Conservation (phyloP, 2,113 vertebrate species). For the Caretta caretta region DNA sequence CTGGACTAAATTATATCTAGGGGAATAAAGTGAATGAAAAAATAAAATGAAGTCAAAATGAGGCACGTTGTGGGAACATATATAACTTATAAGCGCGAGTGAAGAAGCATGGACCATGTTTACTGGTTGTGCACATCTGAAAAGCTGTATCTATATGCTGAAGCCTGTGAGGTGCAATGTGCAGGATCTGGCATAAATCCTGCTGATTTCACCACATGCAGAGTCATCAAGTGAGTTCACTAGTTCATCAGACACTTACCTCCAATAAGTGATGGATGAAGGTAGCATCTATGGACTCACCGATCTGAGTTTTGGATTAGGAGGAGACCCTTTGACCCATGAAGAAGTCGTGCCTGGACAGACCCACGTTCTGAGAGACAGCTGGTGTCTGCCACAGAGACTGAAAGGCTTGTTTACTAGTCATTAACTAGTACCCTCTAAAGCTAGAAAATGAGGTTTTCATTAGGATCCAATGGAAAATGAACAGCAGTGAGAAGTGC, state of each 20-base stretch:
- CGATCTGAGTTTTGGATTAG: background rate
- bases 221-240: conserved; percentile 14
- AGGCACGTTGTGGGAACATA: background rate
- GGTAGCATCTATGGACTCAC: background rate
- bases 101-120: background rate
- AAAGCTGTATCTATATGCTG: conserved; percentile 22
- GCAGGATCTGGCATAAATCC: conserved; percentile 26
- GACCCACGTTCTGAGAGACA: background rate
- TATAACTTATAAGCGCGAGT: background rate
- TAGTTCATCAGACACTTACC: background rate
- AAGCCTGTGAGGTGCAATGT: conserved; percentile 17
- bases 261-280: conserved; percentile 11
- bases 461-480: background rate
- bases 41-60: background rate
- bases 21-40: background rate
- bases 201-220: conserved; percentile 24
- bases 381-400: background rate
- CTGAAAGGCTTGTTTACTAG: background rate
- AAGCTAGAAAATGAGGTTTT: background rate
- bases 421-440: background rate
- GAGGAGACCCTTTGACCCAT: background rate
- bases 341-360: background rate
- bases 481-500: background rate
- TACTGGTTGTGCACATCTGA: background rate
- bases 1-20: background rate